Base-by-base conservation (phyloP, 2,888 invertebrate genomes). In the Phania funesta region DNA sequence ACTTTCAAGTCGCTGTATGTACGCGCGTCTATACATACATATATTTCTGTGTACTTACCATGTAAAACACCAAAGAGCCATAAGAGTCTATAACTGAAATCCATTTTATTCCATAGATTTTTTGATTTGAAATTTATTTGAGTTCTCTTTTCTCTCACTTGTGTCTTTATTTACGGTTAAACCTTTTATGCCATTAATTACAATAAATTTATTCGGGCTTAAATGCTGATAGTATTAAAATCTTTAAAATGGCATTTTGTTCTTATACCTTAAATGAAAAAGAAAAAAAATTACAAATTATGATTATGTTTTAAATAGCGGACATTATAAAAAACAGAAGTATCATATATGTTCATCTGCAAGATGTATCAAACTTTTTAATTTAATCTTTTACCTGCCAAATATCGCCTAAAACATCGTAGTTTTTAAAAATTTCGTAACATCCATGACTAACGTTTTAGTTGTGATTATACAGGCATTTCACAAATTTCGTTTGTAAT, bases 51-150 rank as follows among this genome's bases (percentile, higher is more conserved):
- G 20, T 35, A 83, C 87, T 87, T 83, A 88, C 88, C 88, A 84
- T 87, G 84, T 85, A 87, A 85, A 86, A 87, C 85, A 86, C 86
- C 87, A 85, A 86, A 86, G 83, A 87, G 85, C 86, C 86, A 87
- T 86, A 88, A 84, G 81, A 87, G 83, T 85, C 85, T 86, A 85
- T 86, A 86, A 85, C 85, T 87, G 86, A 86, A 85, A 86, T 87
- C 87, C 88, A 88, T 88, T 86, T 86, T 87, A 83, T 84, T 85
- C 87, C 86, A 86, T 85, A 86, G 84, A 85, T 84, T 68, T 22
- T 13, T 24, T 52, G 48, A 38, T 54, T 29, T 46, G 29, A 46
- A 13, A 7, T 38, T n/a, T 62, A 32, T 18, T 35, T 29, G 56
- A 50, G 50, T 41, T 60, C 62, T 38, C 16, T 60, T 38, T 56